Evolutionary conservation across 2,113 vertebrate species (phyloP).

Genomic region (Amphiprion ocellaris): DNA sequence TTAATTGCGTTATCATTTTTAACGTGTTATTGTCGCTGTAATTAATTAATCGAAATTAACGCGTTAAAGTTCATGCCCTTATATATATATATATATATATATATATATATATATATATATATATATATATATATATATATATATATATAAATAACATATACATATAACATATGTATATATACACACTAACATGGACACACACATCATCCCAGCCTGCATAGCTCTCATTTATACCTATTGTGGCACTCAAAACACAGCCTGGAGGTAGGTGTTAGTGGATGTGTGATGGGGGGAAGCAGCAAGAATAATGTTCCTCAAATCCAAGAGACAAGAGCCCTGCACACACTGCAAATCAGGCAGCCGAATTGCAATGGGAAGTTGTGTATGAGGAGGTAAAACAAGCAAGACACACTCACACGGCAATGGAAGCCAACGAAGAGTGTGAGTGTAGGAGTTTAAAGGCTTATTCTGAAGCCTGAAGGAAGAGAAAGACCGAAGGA

Average conservation of each 20-base stretch:
- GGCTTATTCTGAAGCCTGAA: constrained; percentile 42
- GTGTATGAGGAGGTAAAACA: constrained; percentile 35
- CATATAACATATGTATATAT: constrained; percentile 54
- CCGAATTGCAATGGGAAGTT: constrained; percentile 29
- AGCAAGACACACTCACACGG: neutral
- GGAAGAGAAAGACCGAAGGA: constrained; percentile 35
- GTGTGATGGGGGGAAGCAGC: constrained; percentile 14
- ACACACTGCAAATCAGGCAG: neutral
- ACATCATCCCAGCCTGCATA: constrained; percentile 45
- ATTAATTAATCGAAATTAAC: too few species aligned
- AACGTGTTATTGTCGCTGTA: too few species aligned
- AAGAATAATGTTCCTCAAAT: constrained; percentile 13
- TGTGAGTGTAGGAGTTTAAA: constrained; percentile 64
- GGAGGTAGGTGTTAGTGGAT: constrained; percentile 33
- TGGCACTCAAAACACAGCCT: constrained; percentile 36
- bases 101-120: too few species aligned
- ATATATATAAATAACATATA: too few species aligned
- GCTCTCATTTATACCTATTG: constrained; percentile 50
- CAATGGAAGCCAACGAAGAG: constrained; percentile 36
- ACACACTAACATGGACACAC: constrained; percentile 30
- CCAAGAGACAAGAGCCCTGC: constrained; percentile 20
- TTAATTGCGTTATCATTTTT: too few species aligned
- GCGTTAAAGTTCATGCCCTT: too few species aligned
- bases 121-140: too few species aligned
- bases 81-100: too few species aligned